Base-by-base conservation (phyloP, 2,888 invertebrate species). In the Ochropacha duplaris region DNA sequence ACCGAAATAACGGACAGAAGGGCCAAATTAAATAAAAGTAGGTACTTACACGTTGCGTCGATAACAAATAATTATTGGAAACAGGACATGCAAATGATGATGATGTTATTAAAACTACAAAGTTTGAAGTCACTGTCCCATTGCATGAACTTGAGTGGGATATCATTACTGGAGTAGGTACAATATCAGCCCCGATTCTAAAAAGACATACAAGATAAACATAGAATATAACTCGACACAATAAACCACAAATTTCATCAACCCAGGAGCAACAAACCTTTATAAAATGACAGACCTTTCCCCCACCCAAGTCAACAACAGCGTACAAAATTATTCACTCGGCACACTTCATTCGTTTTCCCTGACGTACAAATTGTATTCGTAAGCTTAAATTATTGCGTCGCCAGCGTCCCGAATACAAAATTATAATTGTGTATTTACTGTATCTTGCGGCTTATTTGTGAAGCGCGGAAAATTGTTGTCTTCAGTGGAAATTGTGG, bases 361-460 rank as follows among this genome's bases (percentile, higher is more conserved):
- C 77, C 69, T 84, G 83, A 83, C 84, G 74, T 76, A 79, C 84
- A 87, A 87, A 87, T 86, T 87, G 84, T 86, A 81, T 84, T 77
- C 77, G 83, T 84, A 79, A 87, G 81, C 79, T 78, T 85, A 84
- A 87, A 87, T 86, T 84, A 87, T 87, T 80, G 76, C 78, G 76
- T 77, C 69, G 75, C 74, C 39, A 65, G 69, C 74, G 72, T 61
- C 61, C 60, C 67, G 76, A 79, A 79, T 81, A 75, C 76, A 71
- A 83, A 77, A 83, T 85, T 80, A 78, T 80, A 82, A 84, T 84
- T 39, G 39, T 39, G 16, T 39, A 39, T 39, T 39, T 39, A 39
- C 39, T 39, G 39, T 39, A 39, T 39, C 16, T 39, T 39, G 39
- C 16, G 39, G 39, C 16, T 16, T 39, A 39, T 16, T 39, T 16